Evolutionary conservation across 2,113 vertebrate species (phyloP).

Genomic region (Engystomops pustulosus): DNA sequence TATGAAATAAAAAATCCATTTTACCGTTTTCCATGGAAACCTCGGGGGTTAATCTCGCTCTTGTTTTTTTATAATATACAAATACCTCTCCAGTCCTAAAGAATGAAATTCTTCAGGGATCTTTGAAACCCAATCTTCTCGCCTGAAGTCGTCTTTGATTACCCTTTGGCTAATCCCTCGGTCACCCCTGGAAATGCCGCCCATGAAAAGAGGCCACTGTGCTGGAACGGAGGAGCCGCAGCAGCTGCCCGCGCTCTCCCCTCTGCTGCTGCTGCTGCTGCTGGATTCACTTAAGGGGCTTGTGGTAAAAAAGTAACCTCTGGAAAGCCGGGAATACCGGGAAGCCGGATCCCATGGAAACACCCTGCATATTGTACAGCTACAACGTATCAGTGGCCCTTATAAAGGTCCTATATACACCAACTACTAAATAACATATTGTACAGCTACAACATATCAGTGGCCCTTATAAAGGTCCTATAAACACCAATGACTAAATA

Average conservation of each 20-base stretch:
- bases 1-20: not conserved
- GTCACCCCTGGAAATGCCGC: constrained; percentile 18
- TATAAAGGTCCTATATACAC: not conserved
- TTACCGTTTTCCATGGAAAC: not conserved
- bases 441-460: too few species aligned
- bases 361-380: not conserved
- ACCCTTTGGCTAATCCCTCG: constrained; percentile 23
- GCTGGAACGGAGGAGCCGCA: not conserved
- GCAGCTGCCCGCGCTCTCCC: not conserved
- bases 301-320: not conserved
- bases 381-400: not conserved
- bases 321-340: not conserved
- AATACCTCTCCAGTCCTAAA: constrained; percentile 4
- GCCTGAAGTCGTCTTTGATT: constrained; percentile 39
- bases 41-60: not conserved
- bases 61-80: not conserved
- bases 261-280: not conserved
- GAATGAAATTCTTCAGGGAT: constrained; percentile 28
- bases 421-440: too few species aligned
- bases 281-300: not conserved
- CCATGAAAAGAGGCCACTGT: constrained; percentile 27
- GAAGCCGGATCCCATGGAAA: not conserved
- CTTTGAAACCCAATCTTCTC: constrained; percentile 34
- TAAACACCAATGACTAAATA: too few species aligned
- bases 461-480: too few species aligned